Evolutionary conservation across 2,113 vertebrate genomes (phyloP), one percentile per base, ranked within the genome.

Genomic region (Merops nubicus): DNA sequence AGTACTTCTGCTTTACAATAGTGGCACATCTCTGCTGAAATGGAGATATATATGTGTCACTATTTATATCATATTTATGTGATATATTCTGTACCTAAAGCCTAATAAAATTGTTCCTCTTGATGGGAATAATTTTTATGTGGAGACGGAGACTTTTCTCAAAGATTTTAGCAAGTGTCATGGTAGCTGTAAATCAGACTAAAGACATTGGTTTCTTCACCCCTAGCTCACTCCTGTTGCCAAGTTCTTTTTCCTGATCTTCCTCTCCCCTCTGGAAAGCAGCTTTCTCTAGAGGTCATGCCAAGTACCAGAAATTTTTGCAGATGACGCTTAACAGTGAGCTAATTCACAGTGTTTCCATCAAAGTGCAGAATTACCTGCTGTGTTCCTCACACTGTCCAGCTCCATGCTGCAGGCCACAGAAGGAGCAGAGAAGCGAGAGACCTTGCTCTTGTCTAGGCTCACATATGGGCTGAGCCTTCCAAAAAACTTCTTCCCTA

Each of bases 41-140:
- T 2, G 6, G 38, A 79, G 28, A 78, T 50, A 78, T 42, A 43
- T 67, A 56, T 2, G 1, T 73, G 43, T 68, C 5, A 0, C 36
- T 92, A 73, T 88, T 95, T 95, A 50, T 64, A 70, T 84, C 22
- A 38, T 59, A 88, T 82, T 92, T 72, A 73, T 78, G 84, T 75
- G 28, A 96, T 85, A 91, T 92, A 85, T 87, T 92, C 65, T 79
- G n/a, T 53, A 75, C 43, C 48, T 75, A 36, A 87, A 85, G n/a
- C 62, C 57, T 82, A 94, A 92, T 88, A 91, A 96, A 75, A 92
- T 56, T 64, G 43, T 63, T 78, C 65, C 25, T 75, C 62, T 78
- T 80, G 64, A 78, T 34, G 67, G 69, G 64, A 89, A 75, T 84
- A 70, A 70, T 77, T 78, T 91, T 94, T 50, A 85, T 78, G 48